phyloP scores from a whole-genome alignment of 2,888 invertebrate species.

The Ormia ochracea region DNA sequence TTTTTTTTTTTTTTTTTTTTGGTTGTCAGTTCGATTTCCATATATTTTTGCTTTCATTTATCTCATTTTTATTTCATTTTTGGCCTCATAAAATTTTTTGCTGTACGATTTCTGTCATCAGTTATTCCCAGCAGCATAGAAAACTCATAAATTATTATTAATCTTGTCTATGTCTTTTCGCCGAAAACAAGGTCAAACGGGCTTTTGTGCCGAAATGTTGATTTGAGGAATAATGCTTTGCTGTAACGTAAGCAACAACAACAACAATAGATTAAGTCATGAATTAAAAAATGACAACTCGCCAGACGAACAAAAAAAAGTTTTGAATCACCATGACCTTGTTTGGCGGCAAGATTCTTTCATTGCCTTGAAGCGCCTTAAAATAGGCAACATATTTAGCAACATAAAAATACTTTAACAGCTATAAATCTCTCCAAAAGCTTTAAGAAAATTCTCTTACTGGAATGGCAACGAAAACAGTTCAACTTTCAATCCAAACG shows the following conservation, averaged over 20 bases:
- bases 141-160: constrained; percentile 42
- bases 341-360: neutral
- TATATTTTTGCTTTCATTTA: neutral
- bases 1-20: no score
- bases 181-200: constrained; percentile 44
- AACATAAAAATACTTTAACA: neutral
- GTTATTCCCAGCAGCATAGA: constrained; percentile 13
- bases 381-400: constrained; percentile 1
- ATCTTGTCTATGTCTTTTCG: constrained; percentile 23
- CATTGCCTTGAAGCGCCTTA: constrained; percentile 4
- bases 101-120: constrained; percentile 1
- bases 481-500: neutral
- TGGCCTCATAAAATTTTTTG: neutral
- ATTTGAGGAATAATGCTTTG: neutral
- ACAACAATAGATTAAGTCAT: constrained; percentile 23
- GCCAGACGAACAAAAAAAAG: neutral
- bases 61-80: neutral
- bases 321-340: constrained; percentile 12
- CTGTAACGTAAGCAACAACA: neutral
- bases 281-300: constrained; percentile 50
- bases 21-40: no score
- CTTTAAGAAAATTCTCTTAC: neutral
- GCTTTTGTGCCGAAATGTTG: constrained; percentile 11
- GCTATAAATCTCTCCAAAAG: neutral
- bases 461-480: neutral